These are phyloP conservation scores for Pseudomyrmex cubaensis DNA, from an alignment of 1,140 invertebrate species.

Conservation along the genomic window DNA sequence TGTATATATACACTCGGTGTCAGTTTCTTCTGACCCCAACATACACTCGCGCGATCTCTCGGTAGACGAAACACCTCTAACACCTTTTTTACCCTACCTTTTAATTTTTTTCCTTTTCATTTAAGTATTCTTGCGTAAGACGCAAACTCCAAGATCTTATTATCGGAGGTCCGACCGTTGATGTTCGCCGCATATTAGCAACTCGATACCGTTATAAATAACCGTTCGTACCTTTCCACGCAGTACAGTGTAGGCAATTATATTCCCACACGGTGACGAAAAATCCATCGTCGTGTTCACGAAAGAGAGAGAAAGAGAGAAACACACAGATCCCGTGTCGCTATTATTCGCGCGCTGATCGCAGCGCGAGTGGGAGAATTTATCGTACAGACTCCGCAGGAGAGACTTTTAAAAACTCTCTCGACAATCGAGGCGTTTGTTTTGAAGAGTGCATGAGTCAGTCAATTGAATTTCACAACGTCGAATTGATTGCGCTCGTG, in stretches of 20 bases:
- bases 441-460: constrained; percentile 44
- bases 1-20: constrained; percentile 23
- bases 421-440: constrained; percentile 50
- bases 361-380: constrained; percentile 39
- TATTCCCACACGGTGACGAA: not conserved
- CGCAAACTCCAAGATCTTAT: constrained; percentile 14
- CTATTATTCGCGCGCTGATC: constrained; percentile 40
- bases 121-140: constrained; percentile 8
- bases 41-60: not conserved
- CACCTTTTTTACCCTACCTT: not conserved
- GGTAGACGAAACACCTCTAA: not conserved
- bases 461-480: constrained; percentile 51
- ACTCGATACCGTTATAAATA: constrained; percentile 41
- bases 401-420: constrained; percentile 24
- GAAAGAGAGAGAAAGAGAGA: constrained; percentile 11
- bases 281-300: not conserved
- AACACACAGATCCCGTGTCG: not conserved
- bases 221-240: not conserved
- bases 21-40: constrained; percentile 31
- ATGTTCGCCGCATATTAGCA: constrained; percentile 21
- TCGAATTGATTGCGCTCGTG: not conserved
- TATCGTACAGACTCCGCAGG: constrained; percentile 11
- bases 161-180: constrained; percentile 8
- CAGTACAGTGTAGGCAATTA: constrained; percentile 38
- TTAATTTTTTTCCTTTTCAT: constrained; percentile 13